These are phyloP conservation scores for Lepus europaeus DNA, from an alignment of 2,113 vertebrate species.

Conservation along the genomic window DNA sequence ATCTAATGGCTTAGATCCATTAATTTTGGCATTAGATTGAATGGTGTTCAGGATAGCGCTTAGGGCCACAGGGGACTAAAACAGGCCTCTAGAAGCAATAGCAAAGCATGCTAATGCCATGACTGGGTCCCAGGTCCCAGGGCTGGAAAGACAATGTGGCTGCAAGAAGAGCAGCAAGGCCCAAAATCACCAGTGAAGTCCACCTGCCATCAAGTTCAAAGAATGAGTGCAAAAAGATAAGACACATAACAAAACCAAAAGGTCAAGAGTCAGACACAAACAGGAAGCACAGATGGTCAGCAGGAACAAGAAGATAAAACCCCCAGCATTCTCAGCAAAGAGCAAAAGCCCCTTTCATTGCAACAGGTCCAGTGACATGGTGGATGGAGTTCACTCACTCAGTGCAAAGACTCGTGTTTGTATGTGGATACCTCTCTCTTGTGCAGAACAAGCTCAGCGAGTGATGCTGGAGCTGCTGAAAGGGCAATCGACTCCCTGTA, in stretches of 20 bases:
- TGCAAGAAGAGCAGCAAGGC: neutral
- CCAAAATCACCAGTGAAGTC: neutral
- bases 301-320: neutral
- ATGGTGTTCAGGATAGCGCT: neutral
- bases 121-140: neutral
- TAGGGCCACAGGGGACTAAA: neutral
- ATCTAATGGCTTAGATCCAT: neutral
- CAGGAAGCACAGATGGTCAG: neutral
- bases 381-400: neutral
- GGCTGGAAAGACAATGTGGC: neutral
- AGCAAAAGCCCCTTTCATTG: neutral
- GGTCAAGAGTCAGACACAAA: neutral
- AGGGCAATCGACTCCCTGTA: neutral
- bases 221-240: neutral
- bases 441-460: neutral
- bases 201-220: neutral
- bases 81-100: neutral
- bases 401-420: neutral
- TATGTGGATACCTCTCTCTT: neutral
- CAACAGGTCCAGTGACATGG: neutral
- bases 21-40: constrained; percentile 24
- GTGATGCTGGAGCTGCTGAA: neutral
- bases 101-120: neutral
- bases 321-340: neutral
- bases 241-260: neutral